These are phyloP conservation scores for Cynaeus angustus DNA, from an alignment of 2,888 invertebrate genomes.

Conservation along the genomic window DNA sequence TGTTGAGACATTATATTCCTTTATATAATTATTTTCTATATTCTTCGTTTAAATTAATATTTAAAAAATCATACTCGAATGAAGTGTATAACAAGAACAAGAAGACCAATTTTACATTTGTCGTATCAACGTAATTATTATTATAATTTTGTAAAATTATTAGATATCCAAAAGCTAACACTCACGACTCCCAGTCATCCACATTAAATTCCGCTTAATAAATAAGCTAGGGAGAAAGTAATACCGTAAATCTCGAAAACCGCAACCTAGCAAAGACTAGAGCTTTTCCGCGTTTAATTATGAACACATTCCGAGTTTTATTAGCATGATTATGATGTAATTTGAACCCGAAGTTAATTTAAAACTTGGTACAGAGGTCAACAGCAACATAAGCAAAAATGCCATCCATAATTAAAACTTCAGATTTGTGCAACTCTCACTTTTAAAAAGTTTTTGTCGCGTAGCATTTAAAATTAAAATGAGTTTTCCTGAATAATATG, in stretches of 20 bases:
- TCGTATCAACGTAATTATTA: too few relatives aligned
- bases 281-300: constrained; percentile 23
- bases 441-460: neutral
- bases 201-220: neutral
- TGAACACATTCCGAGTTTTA: constrained; percentile 12
- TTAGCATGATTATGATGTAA: constrained; percentile 22
- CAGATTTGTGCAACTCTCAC: neutral
- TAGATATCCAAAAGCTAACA: neutral
- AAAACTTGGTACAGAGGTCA: constrained; percentile 10
- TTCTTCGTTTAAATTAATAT: too few relatives aligned
- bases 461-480: constrained; percentile 25
- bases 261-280: constrained; percentile 17
- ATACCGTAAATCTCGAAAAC: constrained; percentile 25
- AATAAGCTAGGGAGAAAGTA: constrained; percentile 2
- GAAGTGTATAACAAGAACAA: too few relatives aligned
- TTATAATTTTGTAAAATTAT: too few relatives aligned
- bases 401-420: constrained; percentile 18
- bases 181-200: neutral
- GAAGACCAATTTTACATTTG: too few relatives aligned
- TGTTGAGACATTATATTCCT: too few relatives aligned
- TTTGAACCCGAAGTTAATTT: constrained; percentile 14
- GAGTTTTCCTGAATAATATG: constrained; percentile 17
- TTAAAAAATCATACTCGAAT: too few relatives aligned
- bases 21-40: too few relatives aligned
- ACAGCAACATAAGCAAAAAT: constrained; percentile 22